Evolutionary conservation across 2,888 invertebrate genomes (phyloP), one percentile per base, ranked within the genome.

Genomic region (Metacarcinus magister): DNA sequence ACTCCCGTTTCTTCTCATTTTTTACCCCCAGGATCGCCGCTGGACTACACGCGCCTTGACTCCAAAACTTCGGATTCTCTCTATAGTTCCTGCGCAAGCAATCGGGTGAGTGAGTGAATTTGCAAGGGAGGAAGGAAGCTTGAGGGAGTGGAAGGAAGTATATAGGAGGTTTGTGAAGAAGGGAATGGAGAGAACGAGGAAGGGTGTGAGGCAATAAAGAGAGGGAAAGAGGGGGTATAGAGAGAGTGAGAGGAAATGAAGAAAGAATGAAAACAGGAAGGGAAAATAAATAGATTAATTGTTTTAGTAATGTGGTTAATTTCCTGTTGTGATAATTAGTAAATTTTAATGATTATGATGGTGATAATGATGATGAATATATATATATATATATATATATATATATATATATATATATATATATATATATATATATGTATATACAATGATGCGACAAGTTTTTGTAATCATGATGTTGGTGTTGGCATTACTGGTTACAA

Each of bases 31-130:
- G 95, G 92, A 23, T 92, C 90, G 1, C 92, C 95, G 32, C 95
- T 67, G 90, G 95, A 92, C 28, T 95, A 95, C 75, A 75, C 92
- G 43, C 44, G 92, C 39, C 46, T 95, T 13, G 95, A 95, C 46
- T 95, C 91, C n/a, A 95, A 95, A 60, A 95, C 95, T 19, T 95
- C 95, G n/a, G 95, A 95, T n/a, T 95, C 95, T 32, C 92, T 95
- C 60, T 90, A 95, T 75, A 95, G 95, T 92, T 95, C 95, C 92
- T 95, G 95, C 89, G 67, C 67, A 19, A 95, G 95, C 67, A 95
- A 95, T 44, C 60, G 95, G 92, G 95, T 67, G 67, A 67, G 67
- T 67, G 67, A 67, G n/a, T 67, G 67, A 67, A 23, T 67, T 67
- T 67, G 67, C 67, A 67, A 23, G 67, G 67, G n/a, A 67, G 67